These are phyloP conservation scores for Erpobdella octoculata DNA, from an alignment of 2,888 invertebrate genomes.

Conservation along the genomic window DNA sequence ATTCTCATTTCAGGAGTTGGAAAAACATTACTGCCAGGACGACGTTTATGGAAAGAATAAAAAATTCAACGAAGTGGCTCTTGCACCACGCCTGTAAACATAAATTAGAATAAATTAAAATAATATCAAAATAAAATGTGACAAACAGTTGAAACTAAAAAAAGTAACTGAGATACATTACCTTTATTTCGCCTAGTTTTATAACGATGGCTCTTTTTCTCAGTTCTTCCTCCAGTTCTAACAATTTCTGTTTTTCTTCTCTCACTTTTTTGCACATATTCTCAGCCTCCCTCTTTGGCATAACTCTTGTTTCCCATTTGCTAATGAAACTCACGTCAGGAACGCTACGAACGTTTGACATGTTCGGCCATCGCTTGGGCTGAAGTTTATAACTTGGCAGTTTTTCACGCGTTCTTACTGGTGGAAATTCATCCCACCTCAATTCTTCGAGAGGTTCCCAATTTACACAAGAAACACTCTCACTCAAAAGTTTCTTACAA, in stretches of 20 bases:
- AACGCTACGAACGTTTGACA: slow-evolving; percentile 15
- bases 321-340: slow-evolving; percentile 21
- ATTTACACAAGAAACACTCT: background rate
- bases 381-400: background rate
- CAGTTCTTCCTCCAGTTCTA: slow-evolving; percentile 17
- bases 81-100: slow-evolving; percentile 20
- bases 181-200: slow-evolving; percentile 24
- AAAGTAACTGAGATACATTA: too few relatives aligned
- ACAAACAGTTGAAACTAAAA: too few relatives aligned
- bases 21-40: slow-evolving; percentile 14
- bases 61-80: slow-evolving; percentile 10
- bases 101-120: background rate
- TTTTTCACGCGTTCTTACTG: background rate
- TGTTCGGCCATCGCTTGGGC: background rate
- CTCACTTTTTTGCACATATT: slow-evolving; percentile 20
- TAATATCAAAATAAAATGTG: background rate
- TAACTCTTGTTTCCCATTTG: background rate
- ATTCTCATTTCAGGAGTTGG: background rate
- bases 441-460: background rate
- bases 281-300: slow-evolving; percentile 22
- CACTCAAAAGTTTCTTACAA: background rate
- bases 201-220: slow-evolving; percentile 20
- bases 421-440: background rate
- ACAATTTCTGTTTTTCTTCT: slow-evolving; percentile 15
- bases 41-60: slow-evolving; percentile 12